Evolutionary conservation across 2,888 invertebrate species (phyloP), one percentile per base, ranked within the genome.

Genomic region (Geotrupes spiniger): DNA sequence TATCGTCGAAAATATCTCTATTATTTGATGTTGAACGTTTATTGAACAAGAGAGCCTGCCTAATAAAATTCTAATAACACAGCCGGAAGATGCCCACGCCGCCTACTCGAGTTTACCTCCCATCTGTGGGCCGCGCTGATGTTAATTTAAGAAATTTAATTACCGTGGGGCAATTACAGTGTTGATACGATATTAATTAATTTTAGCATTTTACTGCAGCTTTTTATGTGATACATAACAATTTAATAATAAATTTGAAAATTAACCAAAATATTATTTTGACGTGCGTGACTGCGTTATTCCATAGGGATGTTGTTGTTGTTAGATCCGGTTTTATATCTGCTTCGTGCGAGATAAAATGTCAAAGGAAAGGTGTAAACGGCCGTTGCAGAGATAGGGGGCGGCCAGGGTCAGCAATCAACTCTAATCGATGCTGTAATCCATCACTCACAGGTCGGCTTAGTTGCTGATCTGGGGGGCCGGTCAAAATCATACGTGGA

Each of bases 351-450:
- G 21, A 21, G 21, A 21, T 21, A 21, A 21, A 21, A 21, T 21
- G 6, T 21, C 21, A 21, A 21, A 21, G 21, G 21, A 21, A 21
- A 21, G 21, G 21, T 21, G 33, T 33, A 15, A 10, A 14, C 11
- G 14, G 14, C 11, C 15, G 33, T 14, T 10, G 11, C 39, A 43
- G 33, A 33, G 26, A 43, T 33, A 43, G 43, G 33, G 47, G 60
- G 64, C 52, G 64, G 57, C 59, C 52, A 59, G 54, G 53, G 56
- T 56, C 59, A 63, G 68, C 70, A 71, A 72, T 73, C 73, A 69
- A 64, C 63, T 69, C 69, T 73, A 73, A 73, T 73, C 72, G 72
- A 73, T 71, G 67, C 63, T 62, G 70, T 72, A 73, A 73, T 73
- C 73, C 70, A 73, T 73, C 72, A 73, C 69, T 46, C 51, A 33